Percentiles rank a stretch among this genome's conserved stretches.
Evolutionary conservation across 2,113 vertebrate genomes (phyloP).

Genomic region (Ranitomeya variabilis): DNA sequence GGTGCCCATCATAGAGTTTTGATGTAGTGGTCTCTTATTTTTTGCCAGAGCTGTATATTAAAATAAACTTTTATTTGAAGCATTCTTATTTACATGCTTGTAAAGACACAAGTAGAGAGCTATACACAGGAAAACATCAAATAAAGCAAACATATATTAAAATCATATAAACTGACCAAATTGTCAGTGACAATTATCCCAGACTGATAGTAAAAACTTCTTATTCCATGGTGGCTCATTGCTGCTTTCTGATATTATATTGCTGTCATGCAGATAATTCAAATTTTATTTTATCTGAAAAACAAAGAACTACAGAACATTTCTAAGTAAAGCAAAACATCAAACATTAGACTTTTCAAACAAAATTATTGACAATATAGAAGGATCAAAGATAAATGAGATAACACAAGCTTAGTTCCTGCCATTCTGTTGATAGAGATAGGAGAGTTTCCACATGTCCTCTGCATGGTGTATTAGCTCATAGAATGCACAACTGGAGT

Average conservation of each 20-base stretch:
- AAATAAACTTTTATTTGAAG: too few species aligned
- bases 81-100: not conserved
- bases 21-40: too few species aligned
- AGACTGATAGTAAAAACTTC: not conserved
- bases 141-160: not conserved
- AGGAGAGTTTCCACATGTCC: constrained; percentile 20
- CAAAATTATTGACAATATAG: not conserved
- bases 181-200: not conserved
- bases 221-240: not conserved
- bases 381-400: constrained; percentile 32
- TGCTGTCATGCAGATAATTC: not conserved
- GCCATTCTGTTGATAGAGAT: not conserved
- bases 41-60: too few species aligned
- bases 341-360: not conserved
- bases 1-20: too few species aligned
- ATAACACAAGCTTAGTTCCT: constrained; percentile 1
- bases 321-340: not conserved
- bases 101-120: not conserved
- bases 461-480: constrained; percentile 1
- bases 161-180: not conserved
- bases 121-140: not conserved
- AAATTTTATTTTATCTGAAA: not conserved
- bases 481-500: constrained; percentile 30
- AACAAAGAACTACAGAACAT: not conserved
- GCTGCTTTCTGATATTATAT: not conserved